Evolutionary conservation across 2,888 invertebrate genomes (phyloP).

Genomic region (Timema cristinae): DNA sequence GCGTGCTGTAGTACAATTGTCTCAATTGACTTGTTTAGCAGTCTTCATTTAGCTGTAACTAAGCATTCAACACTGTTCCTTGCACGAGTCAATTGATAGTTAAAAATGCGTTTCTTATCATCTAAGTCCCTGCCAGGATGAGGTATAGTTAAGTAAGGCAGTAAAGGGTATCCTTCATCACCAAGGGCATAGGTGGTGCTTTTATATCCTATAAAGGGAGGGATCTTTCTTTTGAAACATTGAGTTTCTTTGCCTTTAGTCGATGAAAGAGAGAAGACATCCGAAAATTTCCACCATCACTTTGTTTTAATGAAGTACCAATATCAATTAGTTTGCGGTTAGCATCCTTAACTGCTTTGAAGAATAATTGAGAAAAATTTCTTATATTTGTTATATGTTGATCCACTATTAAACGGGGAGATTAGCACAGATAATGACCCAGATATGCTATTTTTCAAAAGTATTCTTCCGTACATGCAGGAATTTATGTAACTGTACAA

Average conservation of each 20-base stretch:
- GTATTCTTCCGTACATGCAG: no score
- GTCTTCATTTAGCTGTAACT: not conserved
- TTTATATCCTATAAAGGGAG: not conserved
- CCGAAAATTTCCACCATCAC: no score
- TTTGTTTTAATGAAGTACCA: no score
- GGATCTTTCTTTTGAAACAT: no score
- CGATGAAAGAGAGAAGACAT: no score
- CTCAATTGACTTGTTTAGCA: no score
- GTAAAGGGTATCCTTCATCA: not conserved
- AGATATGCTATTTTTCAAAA: no score
- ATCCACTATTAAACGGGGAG: not conserved
- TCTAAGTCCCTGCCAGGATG: not conserved
- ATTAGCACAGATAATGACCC: no score
- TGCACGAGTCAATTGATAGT: slow-evolving; percentile 3
- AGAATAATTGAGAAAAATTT: slow-evolving; percentile 7
- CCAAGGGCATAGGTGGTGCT: not conserved
- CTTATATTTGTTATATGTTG: not conserved
- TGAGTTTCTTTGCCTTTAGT: no score
- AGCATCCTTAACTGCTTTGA: not conserved
- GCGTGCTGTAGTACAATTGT: not conserved
- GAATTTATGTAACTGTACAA: no score
- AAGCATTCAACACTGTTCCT: not conserved
- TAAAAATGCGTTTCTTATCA: not conserved
- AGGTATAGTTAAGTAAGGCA: not conserved
- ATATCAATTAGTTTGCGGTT: not conserved